Percentiles rank a stretch among this genome's conserved stretches.
These are phyloP conservation scores for Calosoma granatense DNA, from an alignment of 1,140 invertebrate species.

Conservation along the genomic window DNA sequence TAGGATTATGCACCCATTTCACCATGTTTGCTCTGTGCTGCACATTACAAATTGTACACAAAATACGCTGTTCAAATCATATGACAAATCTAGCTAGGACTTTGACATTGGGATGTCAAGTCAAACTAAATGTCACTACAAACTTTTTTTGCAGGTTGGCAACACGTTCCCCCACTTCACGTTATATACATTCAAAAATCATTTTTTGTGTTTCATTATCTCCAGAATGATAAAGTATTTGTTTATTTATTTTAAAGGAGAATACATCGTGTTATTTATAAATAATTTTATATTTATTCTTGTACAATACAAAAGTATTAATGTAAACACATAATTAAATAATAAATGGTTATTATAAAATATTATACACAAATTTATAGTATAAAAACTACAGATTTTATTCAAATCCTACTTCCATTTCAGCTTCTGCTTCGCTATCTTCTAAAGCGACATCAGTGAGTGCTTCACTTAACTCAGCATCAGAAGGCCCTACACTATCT, in stretches of 20 bases:
- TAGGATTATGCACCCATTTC: not conserved
- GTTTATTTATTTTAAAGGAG: no score
- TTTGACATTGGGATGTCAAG: slow-evolving; percentile 12
- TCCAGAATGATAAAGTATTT: no score
- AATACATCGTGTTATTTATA: no score
- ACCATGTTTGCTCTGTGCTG: not conserved
- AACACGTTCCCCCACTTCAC: not conserved
- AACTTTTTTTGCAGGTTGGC: not conserved
- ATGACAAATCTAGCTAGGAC: slow-evolving; percentile 9
- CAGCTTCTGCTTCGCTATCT: slow-evolving; percentile 12
- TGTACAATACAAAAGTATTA: no score
- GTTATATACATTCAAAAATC: not conserved
- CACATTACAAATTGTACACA: slow-evolving; percentile 2
- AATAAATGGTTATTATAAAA: no score
- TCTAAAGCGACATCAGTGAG: slow-evolving; percentile 12
- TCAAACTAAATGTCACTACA: slow-evolving; percentile 3
- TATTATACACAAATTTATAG: no score
- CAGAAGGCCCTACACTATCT: not conserved
- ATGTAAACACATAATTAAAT: no score
- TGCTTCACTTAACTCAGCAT: slow-evolving; percentile 12
- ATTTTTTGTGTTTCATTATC: no score
- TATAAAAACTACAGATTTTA: no score
- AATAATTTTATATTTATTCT: no score
- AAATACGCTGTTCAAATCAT: slow-evolving; percentile 3
- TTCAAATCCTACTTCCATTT: no score